These are phyloP conservation scores for Ophioninae sp. DNA, from an alignment of 2,888 invertebrate species.

Conservation along the genomic window DNA sequence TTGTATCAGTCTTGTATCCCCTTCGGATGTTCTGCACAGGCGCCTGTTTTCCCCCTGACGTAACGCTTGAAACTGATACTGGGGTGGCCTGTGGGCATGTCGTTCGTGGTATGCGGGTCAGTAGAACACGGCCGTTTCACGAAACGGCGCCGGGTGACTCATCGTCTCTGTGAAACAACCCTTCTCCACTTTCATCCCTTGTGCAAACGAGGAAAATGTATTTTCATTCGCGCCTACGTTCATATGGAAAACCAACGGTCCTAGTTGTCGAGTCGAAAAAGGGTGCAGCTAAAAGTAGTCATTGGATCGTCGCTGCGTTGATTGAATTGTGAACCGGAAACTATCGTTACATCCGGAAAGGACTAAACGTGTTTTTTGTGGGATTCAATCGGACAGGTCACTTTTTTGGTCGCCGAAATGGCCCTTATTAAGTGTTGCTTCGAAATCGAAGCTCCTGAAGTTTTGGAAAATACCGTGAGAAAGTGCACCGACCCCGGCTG, in stretches of 20 bases:
- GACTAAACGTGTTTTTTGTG: neutral
- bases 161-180: conserved; percentile 30
- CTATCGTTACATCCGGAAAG: neutral
- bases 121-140: conserved; percentile 72
- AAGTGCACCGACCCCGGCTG: conserved; percentile 92
- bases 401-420: conserved; percentile 75
- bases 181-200: conserved; percentile 11
- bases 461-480: conserved; percentile 88
- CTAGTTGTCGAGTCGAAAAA: neutral
- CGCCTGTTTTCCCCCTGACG: conserved; percentile 64
- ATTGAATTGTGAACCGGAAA: neutral
- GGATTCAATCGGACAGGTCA: neutral
- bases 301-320: neutral
- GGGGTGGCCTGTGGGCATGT: conserved; percentile 57
- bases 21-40: conserved; percentile 64
- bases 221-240: neutral
- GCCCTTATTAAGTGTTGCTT: conserved; percentile 91
- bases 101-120: conserved; percentile 73
- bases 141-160: conserved; percentile 57
- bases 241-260: neutral
- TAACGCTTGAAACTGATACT: conserved; percentile 60
- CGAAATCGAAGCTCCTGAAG: conserved; percentile 89
- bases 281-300: neutral
- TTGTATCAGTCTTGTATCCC: conserved; percentile 23
- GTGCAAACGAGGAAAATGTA: neutral